Evolutionary conservation across 2,888 invertebrate genomes (phyloP), one percentile per base, ranked within the genome.

Genomic region (Drosophila quinaria): DNA sequence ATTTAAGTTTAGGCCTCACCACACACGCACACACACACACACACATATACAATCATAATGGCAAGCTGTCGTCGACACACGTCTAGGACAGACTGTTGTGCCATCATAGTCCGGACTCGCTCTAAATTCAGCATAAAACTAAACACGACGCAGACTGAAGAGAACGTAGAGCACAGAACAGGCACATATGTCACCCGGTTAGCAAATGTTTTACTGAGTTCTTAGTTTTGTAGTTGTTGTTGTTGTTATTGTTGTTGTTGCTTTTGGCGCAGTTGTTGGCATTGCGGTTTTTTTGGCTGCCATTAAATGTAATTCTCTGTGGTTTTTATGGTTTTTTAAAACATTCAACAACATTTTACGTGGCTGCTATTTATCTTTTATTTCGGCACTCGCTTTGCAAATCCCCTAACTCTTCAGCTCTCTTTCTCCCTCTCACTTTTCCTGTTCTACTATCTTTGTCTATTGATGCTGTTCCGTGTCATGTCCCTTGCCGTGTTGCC

Each of bases 281-380:
- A 76, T 63, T 84, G 87, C 81, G 75, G 85, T 79, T 81, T 58
- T 70, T 66, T 54, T 46, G 74, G 76, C 74, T 71, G 77, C 88
- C 86, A 87, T 87, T 87, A 89, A 87, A 85, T 83, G 86, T 87
- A 87, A 89, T 86, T 86, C 88, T 89, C 86, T 82, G 89, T 74
- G 86, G 90, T 87, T 87, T 89, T 87, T 89, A 87, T 87, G 90
- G 86, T 89, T 87, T 89, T 86, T 87, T 87, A 87, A 87, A 87
- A 87, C 87, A 87, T 87, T 88, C 87, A 89, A 89, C 87, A 90
- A 74, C 88, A 86, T 87, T 87, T 87, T 89, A 87, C 86, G 89
- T 87, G 89, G 88, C 88, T 89, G 89, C 88, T 85, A 89, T 87
- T 87, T 87, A 87, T 87, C 86, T 89, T 89, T 89, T 87, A 83